phyloP scores from a whole-genome alignment of 1,140 invertebrate genomes.

The roundworm (Caenorhabditis elegans) region DNA sequence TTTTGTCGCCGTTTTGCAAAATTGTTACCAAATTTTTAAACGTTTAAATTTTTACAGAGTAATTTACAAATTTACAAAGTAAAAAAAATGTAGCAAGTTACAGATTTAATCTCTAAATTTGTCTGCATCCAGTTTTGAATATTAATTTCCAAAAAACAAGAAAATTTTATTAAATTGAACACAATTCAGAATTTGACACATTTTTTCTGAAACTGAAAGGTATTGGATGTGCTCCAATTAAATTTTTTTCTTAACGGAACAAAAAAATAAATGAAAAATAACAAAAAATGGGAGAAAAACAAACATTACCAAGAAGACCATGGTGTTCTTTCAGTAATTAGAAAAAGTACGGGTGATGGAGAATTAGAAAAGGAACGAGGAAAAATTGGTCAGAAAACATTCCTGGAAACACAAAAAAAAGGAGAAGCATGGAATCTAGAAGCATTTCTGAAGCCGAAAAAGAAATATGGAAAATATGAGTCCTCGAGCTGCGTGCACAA shows the following conservation, averaged over 20 bases:
- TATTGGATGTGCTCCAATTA: constrained; percentile 5
- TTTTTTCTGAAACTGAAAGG: neutral
- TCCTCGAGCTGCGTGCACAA: too few relatives aligned
- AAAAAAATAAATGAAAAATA: neutral
- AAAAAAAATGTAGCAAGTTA: too few relatives aligned
- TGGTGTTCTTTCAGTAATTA: constrained; percentile 12
- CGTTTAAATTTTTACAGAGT: too few relatives aligned
- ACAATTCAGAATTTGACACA: too few relatives aligned
- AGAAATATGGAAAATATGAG: constrained; percentile 4
- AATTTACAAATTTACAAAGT: too few relatives aligned
- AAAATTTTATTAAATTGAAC: too few relatives aligned
- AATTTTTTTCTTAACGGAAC: neutral
- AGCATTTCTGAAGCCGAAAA: neutral
- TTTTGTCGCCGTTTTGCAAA: too few relatives aligned
- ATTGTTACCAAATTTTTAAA: too few relatives aligned
- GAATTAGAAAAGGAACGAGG: neutral
- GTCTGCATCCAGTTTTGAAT: too few relatives aligned
- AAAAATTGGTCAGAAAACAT: neutral
- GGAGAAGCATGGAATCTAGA: neutral
- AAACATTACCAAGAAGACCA: neutral
- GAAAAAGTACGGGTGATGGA: neutral
- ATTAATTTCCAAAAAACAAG: too few relatives aligned
- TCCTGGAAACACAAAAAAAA: neutral
- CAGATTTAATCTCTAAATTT: too few relatives aligned
- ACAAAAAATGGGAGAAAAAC: neutral